A percentile compares a stretch with the other conserved stretches of the same genome.
Evolutionary conservation across 53 echinoderm and acorn worm genomes (phyloP).

Genomic region (Pentamera pediparva): DNA sequence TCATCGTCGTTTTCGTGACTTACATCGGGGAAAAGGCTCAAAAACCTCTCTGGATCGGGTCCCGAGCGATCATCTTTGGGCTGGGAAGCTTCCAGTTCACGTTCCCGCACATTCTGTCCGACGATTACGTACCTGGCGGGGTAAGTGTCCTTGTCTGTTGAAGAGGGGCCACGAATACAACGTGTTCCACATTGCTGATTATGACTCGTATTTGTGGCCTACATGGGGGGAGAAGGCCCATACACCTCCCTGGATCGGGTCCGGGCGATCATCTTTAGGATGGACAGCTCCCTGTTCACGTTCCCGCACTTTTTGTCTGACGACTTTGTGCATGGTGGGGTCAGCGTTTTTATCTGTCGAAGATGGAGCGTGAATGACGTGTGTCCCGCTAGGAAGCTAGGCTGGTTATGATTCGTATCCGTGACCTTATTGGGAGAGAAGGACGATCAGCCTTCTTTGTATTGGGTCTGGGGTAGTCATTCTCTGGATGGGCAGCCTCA

Average conservation of each 20-base stretch:
- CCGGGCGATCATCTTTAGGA: conserved; percentile 64
- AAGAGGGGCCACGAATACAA: no score
- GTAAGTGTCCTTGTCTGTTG: no score
- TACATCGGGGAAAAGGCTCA: conserved; percentile 81
- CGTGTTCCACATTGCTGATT: no score
- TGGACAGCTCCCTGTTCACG: conserved; percentile 59
- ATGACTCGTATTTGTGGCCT: conserved; percentile 90
- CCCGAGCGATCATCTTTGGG: conserved; percentile 68
- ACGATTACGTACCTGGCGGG: conserved; percentile 40
- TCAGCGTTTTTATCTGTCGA: no score
- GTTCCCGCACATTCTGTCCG: conserved; percentile 74
- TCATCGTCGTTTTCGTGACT: conserved; percentile 77
- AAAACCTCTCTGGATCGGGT: conserved; percentile 72
- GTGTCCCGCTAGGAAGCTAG: no score
- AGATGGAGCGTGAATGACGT: no score
- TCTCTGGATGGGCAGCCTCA: conserved; percentile 56
- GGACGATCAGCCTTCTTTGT: conserved; percentile 64
- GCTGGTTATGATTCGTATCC: conserved; percentile 58
- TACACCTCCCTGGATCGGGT: conserved; percentile 68
- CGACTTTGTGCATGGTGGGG: conserved; percentile 29
- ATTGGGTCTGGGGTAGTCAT: conserved; percentile 61
- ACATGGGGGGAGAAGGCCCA: conserved; percentile 77
- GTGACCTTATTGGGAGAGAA: conserved; percentile 79
- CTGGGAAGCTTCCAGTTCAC: conserved; percentile 67
- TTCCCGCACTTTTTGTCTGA: conserved; percentile 70